These are phyloP conservation scores for Callipepla squamata DNA, from an alignment of 2,113 vertebrate species.

Conservation along the genomic window DNA sequence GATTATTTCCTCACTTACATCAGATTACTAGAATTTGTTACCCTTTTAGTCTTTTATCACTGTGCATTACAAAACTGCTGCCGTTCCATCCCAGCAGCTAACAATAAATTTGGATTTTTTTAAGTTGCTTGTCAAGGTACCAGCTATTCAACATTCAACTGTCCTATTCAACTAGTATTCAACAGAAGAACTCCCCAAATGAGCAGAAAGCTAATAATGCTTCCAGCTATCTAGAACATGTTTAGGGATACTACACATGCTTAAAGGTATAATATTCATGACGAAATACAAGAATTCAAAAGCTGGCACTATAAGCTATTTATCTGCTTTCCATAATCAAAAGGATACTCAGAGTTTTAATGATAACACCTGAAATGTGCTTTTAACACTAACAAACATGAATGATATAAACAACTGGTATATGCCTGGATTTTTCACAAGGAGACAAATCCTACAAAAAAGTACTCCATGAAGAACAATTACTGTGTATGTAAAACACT, in stretches of 20 bases:
- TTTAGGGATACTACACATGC: not conserved
- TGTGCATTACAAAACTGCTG: not conserved
- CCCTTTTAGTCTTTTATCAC: not conserved
- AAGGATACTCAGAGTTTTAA: not conserved
- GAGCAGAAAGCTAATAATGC: not conserved
- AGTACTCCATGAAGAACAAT: not conserved
- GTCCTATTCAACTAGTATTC: not conserved
- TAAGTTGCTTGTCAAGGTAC: not conserved
- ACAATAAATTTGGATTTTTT: not conserved
- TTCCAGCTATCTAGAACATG: not conserved
- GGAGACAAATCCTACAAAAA: not conserved
- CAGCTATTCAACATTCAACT: not conserved
- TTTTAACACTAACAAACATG: not conserved
- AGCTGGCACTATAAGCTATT: not conserved
- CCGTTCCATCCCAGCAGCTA: not conserved
- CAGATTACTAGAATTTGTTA: constrained; percentile 44
- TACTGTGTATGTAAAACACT: not conserved
- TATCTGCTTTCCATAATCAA: not conserved
- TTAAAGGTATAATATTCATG: not conserved
- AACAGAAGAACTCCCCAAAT: not conserved
- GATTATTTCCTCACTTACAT: constrained; percentile 63
- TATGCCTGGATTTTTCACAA: not conserved
- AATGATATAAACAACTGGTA: not conserved
- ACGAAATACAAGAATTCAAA: not conserved
- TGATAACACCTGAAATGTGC: not conserved